Percentiles rank a stretch among this genome's conserved stretches.
These are phyloP conservation scores for Leptogaster cylindrica DNA, from an alignment of 2,888 invertebrate species.

Conservation along the genomic window DNA sequence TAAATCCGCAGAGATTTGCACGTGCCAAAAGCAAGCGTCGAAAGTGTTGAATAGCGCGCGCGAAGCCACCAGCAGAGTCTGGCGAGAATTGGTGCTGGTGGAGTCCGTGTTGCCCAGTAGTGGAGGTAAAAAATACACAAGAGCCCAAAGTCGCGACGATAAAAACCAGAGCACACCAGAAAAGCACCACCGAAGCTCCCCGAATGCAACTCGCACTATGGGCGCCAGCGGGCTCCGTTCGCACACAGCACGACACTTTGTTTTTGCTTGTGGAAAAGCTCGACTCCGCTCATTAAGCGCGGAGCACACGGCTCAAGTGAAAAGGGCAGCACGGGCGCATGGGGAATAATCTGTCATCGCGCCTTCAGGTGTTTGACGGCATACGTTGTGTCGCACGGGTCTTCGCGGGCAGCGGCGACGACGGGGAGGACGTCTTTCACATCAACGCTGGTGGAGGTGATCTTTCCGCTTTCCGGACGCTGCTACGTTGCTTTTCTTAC, in stretches of 20 bases:
- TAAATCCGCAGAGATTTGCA: conserved; percentile 25
- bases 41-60: conserved; percentile 36
- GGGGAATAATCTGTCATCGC: conserved; percentile 28
- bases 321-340: background rate
- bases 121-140: conserved; percentile 13
- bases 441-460: background rate
- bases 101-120: conserved; percentile 17
- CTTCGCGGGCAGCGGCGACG: conserved; percentile 1
- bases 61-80: conserved; percentile 25
- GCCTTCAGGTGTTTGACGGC: conserved; percentile 22
- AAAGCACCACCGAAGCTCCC: conserved; percentile 31
- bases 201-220: conserved; percentile 14
- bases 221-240: conserved; percentile 10
- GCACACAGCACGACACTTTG: conserved; percentile 18
- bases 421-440: background rate
- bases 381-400: conserved; percentile 12
- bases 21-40: conserved; percentile 8
- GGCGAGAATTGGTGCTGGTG: no score
- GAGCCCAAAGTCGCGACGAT: conserved; percentile 16
- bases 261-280: conserved; percentile 26
- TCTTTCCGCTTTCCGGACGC: background rate
- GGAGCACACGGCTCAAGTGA: background rate
- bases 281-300: background rate
- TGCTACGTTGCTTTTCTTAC: background rate
- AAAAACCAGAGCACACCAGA: conserved; percentile 4